Conservation (phyloP, 2,797 vertebrate species). For the Siniperca undulata region DNA sequence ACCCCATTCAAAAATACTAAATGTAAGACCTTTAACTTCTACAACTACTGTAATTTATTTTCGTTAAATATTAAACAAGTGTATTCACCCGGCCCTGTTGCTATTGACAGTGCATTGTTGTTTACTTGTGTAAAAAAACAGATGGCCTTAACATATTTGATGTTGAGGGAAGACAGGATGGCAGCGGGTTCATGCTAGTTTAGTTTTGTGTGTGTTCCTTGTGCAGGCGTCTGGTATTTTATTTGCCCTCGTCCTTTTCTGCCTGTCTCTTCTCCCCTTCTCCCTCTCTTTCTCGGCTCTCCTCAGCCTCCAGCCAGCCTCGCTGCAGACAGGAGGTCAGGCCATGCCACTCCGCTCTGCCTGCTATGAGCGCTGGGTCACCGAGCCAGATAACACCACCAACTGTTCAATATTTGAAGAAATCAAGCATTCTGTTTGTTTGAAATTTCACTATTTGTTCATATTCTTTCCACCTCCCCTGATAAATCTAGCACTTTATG, state of each 20-base stretch:
- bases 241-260: constrained; percentile 82
- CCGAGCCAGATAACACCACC: constrained; percentile 83
- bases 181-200: constrained; percentile 77
- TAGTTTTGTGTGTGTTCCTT: constrained; percentile 75
- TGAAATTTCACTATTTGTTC: constrained; percentile 73
- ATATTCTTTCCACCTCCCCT: constrained; percentile 56
- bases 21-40: constrained; percentile 65
- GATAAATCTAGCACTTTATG: constrained; percentile 72
- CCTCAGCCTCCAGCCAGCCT: constrained; percentile 79
- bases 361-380: constrained; percentile 82
- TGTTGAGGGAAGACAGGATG: constrained; percentile 65
- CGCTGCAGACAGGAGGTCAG: constrained; percentile 82
- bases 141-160: constrained; percentile 84
- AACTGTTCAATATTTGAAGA: constrained; percentile 85
- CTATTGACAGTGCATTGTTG: constrained; percentile 80
- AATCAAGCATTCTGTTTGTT: constrained; percentile 81
- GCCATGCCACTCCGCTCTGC: constrained; percentile 82
- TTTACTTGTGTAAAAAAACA: constrained; percentile 80
- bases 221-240: constrained; percentile 78
- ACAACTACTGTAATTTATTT: constrained; percentile 60
- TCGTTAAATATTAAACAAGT: constrained; percentile 69
- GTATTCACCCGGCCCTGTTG: constrained; percentile 59
- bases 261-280: constrained; percentile 78
- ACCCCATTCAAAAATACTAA: constrained; percentile 28
- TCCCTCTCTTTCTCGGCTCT: constrained; percentile 70